Evolutionary conservation across 2,113 vertebrate genomes (phyloP).

Genomic region (Myxocyprinus asiaticus): DNA sequence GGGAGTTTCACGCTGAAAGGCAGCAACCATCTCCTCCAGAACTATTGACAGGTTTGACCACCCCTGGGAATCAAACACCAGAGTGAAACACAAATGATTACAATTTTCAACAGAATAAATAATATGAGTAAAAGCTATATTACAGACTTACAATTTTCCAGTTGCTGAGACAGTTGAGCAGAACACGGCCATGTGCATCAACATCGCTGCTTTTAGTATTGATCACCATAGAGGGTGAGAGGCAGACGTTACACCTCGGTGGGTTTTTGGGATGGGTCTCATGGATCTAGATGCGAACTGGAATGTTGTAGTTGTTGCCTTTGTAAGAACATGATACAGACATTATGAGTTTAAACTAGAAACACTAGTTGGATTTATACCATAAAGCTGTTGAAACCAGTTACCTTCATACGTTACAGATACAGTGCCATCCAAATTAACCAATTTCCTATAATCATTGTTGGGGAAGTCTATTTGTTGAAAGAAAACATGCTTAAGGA

Average conservation of each 20-base stretch:
- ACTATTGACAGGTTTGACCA: conserved; percentile 68
- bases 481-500: neutral
- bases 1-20: conserved; percentile 70
- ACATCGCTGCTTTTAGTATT: conserved; percentile 69
- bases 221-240: conserved; percentile 68
- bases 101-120: neutral
- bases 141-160: conserved; percentile 67
- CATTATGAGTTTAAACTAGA: neutral
- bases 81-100: neutral
- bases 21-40: conserved; percentile 71
- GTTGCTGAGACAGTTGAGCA: conserved; percentile 61
- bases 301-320: conserved; percentile 73
- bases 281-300: conserved; percentile 76
- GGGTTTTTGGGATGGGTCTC: conserved; percentile 69
- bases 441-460: conserved; percentile 68
- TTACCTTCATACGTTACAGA: conserved; percentile 72
- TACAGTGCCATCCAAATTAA: conserved; percentile 70
- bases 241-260: conserved; percentile 72
- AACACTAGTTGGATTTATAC: no score
- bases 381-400: neutral
- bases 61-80: conserved; percentile 57
- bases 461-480: conserved; percentile 66
- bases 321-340: neutral
- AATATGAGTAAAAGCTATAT: neutral
- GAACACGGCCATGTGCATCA: conserved; percentile 63